phyloP scores from a whole-genome alignment of 2,888 invertebrate genomes.

The Drosophila parthenogenetica region DNA sequence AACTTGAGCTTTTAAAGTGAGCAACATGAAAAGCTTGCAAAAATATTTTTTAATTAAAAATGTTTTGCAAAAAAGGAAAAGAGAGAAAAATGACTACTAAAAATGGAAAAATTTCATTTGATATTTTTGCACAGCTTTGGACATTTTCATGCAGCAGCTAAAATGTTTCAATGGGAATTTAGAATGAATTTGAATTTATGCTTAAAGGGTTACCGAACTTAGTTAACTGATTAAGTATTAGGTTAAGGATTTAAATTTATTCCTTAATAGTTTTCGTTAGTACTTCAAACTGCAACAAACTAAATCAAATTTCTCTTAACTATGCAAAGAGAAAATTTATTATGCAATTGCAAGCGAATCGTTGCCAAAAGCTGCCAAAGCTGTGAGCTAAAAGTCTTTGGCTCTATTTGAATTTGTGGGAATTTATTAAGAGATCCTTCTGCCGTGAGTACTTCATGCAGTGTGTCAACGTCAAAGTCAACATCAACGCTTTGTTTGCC shows the following conservation, averaged over 20 bases:
- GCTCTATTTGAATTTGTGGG: conserved; percentile 9
- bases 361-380: conserved; percentile 8
- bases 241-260: too few relatives aligned
- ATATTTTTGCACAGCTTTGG: conserved; percentile 27
- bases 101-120: conserved; percentile 12
- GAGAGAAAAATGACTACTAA: conserved; percentile 12
- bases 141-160: neutral
- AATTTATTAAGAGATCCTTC: conserved; percentile 31
- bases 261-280: too few relatives aligned
- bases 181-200: neutral
- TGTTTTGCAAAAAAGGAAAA: conserved; percentile 9
- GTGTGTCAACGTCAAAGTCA: conserved; percentile 30
- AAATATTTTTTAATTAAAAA: conserved; percentile 57
- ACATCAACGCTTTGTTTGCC: conserved; percentile 62
- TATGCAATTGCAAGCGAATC: conserved; percentile 18
- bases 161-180: neutral
- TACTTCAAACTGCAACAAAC: neutral
- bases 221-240: too few relatives aligned
- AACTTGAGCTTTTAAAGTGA: neutral
- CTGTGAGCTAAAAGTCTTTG: conserved; percentile 1
- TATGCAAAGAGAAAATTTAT: conserved; percentile 1
- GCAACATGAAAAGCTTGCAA: conserved; percentile 22
- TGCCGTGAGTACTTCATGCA: neutral
- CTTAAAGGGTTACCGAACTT: neutral
- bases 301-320: neutral